Base-by-base conservation (phyloP, 2,888 invertebrate species). In the Harpalus rufipes region DNA sequence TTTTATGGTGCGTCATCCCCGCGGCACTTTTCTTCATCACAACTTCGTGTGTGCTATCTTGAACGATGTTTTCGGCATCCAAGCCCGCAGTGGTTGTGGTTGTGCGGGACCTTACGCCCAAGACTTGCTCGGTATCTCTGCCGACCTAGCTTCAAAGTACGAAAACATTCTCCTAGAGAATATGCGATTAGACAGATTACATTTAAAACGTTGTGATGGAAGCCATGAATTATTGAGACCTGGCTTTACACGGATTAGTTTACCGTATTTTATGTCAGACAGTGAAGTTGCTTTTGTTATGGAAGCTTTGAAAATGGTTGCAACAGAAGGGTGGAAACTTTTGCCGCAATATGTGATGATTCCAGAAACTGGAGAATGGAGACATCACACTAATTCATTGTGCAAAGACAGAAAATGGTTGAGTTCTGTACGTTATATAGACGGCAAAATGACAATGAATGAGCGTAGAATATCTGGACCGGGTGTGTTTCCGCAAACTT, bases 61-160 rank as follows among this genome's bases (percentile, higher is more conserved):
- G 65, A 98, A 97, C 89, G 97, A 98, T 89, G 94, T 98, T 32
- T 98, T 97, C 90, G 98, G 98, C 0, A 96, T 98, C 82, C 97
- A 97, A 91, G 96, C 95, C 0, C 92, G 96, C 86, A 95, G 96
- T 0, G 96, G 96, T 0, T 93, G 96, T 88, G 95, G 95, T 14
- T 97, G 97, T 90, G 96, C 97, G 72, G 94, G 96, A 81, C 95
- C 96, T 82, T 97, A 97, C 89, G 96, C 96, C 2, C 95, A 96
- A 90, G 96, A 96, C 90, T 92, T 97, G 16, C 92, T 98, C 84
- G 97, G 97, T 10, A 97, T 98, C 86, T 95, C 96, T 88, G 94
- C 95, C 86, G 93, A 94, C 87, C 92, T 96, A 16, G 94, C 97
- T 7, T 93, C 93, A 87, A 94, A 95, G 87, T 96, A 96, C 90